Evolutionary conservation across 2,797 vertebrate species (phyloP).

Genomic region (Pogonophryne albipinna): DNA sequence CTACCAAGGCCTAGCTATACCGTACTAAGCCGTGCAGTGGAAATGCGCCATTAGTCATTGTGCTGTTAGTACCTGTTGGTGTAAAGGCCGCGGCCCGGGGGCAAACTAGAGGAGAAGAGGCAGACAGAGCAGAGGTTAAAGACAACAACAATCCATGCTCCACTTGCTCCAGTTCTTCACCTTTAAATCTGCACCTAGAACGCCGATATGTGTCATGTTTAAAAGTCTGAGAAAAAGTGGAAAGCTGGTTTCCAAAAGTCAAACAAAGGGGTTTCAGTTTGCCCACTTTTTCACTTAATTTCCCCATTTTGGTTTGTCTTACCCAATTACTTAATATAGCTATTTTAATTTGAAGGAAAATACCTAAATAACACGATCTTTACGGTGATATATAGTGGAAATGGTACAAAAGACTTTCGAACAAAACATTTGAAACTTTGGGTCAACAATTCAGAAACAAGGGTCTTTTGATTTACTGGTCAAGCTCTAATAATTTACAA

Average conservation of each 20-base stretch:
- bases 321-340: not conserved
- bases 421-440: too few relatives aligned
- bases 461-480: not conserved
- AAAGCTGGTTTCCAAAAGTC: not conserved
- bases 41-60: constrained; percentile 34
- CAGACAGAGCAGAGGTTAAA: constrained; percentile 78
- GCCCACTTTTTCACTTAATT: not conserved
- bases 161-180: constrained; percentile 27
- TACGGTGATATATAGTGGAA: not conserved
- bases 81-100: constrained; percentile 90
- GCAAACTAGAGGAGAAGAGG: constrained; percentile 88
- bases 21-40: too few relatives aligned
- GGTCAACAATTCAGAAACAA: not conserved
- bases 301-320: not conserved
- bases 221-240: too few relatives aligned
- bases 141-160: constrained; percentile 56
- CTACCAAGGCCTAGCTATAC: too few relatives aligned
- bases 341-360: not conserved
- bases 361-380: not conserved
- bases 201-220: not conserved
- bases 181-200: constrained; percentile 12
- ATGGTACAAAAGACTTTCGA: not conserved
- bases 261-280: not conserved
- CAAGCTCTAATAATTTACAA: not conserved
- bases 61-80: constrained; percentile 91